A percentile compares a stretch with the other conserved stretches of the same genome.
These are phyloP conservation scores for Chaenogobius annularis DNA, from an alignment of 2,113 vertebrate genomes.

Conservation along the genomic window DNA sequence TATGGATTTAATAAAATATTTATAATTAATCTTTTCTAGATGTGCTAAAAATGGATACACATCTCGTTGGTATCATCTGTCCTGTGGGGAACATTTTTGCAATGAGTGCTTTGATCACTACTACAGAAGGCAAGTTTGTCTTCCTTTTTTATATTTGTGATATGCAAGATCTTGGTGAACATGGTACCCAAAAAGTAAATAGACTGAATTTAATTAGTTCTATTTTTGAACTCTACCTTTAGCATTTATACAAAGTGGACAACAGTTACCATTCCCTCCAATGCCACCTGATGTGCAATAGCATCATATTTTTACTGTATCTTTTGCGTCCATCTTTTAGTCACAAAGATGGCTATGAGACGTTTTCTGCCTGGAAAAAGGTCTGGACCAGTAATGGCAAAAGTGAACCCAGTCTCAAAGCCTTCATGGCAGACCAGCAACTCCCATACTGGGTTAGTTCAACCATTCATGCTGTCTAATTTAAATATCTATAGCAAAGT, in stretches of 20 bases:
- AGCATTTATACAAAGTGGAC: too few species aligned
- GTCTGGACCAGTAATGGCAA: conserved; percentile 97
- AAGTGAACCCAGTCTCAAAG: conserved; percentile 96
- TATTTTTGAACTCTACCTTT: too few species aligned
- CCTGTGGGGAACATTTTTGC: conserved; percentile 98
- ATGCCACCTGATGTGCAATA: too few species aligned
- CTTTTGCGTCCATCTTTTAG: conserved; percentile 62
- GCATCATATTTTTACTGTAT: background rate
- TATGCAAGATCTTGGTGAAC: background rate
- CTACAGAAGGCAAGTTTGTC: conserved; percentile 84
- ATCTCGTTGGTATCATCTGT: conserved; percentile 97
- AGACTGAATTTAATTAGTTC: too few species aligned
- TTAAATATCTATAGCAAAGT: background rate
- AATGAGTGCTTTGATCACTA: conserved; percentile 99
- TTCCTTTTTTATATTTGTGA: background rate
- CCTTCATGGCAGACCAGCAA: conserved; percentile 98
- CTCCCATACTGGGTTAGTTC: conserved; percentile 93
- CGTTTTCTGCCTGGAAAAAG: conserved; percentile 90
- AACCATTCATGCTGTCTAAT: background rate
- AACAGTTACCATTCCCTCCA: background rate
- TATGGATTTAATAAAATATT: background rate
- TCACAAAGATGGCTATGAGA: conserved; percentile 98
- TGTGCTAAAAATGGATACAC: conserved; percentile 98
- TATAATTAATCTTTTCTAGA: conserved; percentile 64
- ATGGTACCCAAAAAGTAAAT: too few species aligned